Evolutionary conservation across 1,140 invertebrate genomes (phyloP).

Genomic region (Pararge aegeria): DNA sequence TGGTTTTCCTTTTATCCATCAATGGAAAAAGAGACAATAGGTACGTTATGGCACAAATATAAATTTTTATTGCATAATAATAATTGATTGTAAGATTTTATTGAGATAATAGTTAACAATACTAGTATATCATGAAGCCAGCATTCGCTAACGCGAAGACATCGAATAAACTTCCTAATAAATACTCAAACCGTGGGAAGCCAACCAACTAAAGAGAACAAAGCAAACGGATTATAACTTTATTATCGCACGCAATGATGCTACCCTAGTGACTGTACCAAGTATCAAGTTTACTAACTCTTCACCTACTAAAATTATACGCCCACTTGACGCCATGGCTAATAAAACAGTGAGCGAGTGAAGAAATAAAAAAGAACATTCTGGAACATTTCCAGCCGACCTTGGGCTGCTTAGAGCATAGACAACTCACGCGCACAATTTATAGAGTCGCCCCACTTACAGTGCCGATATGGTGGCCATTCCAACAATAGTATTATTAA

Average conservation of each 20-base stretch:
- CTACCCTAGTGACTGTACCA: not conserved
- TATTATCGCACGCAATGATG: not conserved
- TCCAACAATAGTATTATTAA: constrained; percentile 2
- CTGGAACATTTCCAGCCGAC: constrained; percentile 7
- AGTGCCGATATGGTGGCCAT: not conserved
- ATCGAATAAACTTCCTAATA: not conserved
- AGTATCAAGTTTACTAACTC: not conserved
- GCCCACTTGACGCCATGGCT: not conserved
- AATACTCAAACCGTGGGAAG: not conserved
- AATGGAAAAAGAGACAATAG: no score
- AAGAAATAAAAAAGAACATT: not conserved
- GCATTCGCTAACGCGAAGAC: no score
- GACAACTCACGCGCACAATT: constrained; percentile 2
- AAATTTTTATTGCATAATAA: no score
- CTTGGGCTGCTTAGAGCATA: constrained; percentile 3
- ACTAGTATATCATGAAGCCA: no score
- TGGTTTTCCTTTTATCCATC: no score
- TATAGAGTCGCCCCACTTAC: constrained; percentile 3
- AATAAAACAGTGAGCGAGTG: not conserved
- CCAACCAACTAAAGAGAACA: constrained; percentile 1
- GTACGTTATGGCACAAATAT: no score
- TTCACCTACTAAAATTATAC: not conserved
- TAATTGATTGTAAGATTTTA: no score
- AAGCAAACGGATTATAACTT: not conserved
- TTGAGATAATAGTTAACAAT: no score